Percentiles rank a stretch among this genome's conserved stretches.
phyloP scores from a whole-genome alignment of 2,797 vertebrate species.

The Arctocebus calabarensis region DNA sequence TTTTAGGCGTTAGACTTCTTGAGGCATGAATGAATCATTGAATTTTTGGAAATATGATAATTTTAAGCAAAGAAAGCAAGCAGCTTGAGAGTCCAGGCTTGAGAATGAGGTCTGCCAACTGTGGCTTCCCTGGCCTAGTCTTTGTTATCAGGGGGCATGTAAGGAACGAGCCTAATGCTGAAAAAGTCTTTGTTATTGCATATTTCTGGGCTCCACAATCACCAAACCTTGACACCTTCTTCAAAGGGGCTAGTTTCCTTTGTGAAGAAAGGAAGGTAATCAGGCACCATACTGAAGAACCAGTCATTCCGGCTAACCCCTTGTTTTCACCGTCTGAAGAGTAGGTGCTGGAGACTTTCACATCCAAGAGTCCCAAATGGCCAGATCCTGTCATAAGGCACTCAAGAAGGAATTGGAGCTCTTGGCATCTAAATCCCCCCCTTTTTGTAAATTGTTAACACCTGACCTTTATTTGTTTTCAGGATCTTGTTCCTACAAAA shows the following conservation, averaged over 20 bases:
- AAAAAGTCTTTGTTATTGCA: background rate
- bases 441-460: background rate
- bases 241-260: background rate
- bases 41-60: background rate
- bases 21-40: background rate
- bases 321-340: background rate
- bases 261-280: background rate
- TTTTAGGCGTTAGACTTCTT: conserved; percentile 24
- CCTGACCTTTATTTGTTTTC: background rate
- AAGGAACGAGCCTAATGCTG: background rate
- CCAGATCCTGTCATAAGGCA: background rate
- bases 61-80: background rate
- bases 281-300: background rate
- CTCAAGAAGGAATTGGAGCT: background rate
- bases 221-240: background rate
- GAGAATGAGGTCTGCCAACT: background rate
- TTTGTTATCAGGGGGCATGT: background rate
- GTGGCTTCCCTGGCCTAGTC: background rate
- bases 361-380: background rate
- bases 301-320: background rate
- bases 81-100: background rate
- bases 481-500: background rate
- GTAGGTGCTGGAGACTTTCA: background rate
- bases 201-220: background rate
- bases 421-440: background rate